phyloP scores from a whole-genome alignment of 1,140 invertebrate genomes.

The Sminthurinus signatus region DNA sequence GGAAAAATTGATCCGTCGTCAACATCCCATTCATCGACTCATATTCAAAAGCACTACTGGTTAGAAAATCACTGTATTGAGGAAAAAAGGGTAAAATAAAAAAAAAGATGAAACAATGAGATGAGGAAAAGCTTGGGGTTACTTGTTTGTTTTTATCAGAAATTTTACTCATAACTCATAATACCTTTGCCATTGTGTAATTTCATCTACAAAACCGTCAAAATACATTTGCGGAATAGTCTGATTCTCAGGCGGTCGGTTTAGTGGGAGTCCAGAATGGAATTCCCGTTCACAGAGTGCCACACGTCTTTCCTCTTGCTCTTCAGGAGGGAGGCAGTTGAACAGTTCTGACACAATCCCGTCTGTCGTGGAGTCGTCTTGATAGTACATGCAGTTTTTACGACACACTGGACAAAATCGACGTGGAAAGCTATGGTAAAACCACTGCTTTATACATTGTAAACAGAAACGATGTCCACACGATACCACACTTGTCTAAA shows the following conservation, averaged over 20 bases:
- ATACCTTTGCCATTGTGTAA: not conserved
- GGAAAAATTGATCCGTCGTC: not conserved
- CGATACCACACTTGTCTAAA: constrained; percentile 3
- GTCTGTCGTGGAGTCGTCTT: not conserved
- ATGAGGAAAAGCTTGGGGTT: not conserved
- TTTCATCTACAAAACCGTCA: constrained; percentile 2
- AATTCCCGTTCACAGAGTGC: not conserved
- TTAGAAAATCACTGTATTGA: not conserved
- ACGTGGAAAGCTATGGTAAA: constrained; percentile 6
- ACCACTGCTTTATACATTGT: constrained; percentile 7
- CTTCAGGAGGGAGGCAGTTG: not conserved
- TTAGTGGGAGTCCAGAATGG: not conserved
- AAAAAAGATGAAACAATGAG: not conserved
- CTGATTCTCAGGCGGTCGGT: not conserved
- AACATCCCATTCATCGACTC: not conserved
- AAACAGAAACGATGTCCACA: constrained; percentile 6
- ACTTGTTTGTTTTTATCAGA: not conserved
- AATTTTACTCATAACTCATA: not conserved
- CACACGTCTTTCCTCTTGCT: not conserved
- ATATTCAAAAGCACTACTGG: not conserved
- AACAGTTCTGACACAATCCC: not conserved
- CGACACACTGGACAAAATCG: constrained; percentile 9
- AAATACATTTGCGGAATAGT: not conserved
- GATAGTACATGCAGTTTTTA: constrained; percentile 5
- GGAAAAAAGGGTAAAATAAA: not conserved